Conservation (phyloP, 2,113 vertebrate species). For the Desmodus rotundus region DNA sequence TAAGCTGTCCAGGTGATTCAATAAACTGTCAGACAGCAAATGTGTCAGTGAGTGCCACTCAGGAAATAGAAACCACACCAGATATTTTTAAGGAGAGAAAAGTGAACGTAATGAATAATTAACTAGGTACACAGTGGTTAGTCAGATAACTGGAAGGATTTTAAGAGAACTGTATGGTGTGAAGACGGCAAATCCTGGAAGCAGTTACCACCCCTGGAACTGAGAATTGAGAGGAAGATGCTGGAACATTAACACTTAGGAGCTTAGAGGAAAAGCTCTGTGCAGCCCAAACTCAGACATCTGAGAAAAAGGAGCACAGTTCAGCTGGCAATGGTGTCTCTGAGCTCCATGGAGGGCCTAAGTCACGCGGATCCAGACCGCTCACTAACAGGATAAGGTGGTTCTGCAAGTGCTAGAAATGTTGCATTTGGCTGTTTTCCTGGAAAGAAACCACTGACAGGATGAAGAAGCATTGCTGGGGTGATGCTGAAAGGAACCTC, state of each 20-base stretch:
- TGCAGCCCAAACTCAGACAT: neutral
- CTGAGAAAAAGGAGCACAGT: neutral
- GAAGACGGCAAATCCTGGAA: neutral
- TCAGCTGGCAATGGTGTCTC: neutral
- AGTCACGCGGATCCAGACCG: neutral
- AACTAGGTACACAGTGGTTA: neutral
- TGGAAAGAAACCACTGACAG: neutral
- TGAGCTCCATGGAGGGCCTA: neutral
- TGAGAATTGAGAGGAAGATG: neutral
- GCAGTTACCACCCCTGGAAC: neutral
- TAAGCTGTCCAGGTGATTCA: neutral
- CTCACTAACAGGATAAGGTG: neutral
- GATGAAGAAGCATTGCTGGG: neutral
- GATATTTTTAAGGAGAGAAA: slow-evolving; percentile 2
- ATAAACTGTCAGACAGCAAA: neutral
- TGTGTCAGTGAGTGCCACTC: neutral
- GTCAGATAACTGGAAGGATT: neutral
- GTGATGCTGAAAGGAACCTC: neutral
- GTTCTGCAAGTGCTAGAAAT: neutral
- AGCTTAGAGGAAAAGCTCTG: neutral
- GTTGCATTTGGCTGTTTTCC: neutral
- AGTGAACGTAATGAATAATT: neutral
- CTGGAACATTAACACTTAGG: neutral
- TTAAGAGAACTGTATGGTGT: neutral
- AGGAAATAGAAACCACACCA: neutral